Evolutionary conservation across 2,113 vertebrate genomes (phyloP).

Genomic region (Hippocampus abdominalis): DNA sequence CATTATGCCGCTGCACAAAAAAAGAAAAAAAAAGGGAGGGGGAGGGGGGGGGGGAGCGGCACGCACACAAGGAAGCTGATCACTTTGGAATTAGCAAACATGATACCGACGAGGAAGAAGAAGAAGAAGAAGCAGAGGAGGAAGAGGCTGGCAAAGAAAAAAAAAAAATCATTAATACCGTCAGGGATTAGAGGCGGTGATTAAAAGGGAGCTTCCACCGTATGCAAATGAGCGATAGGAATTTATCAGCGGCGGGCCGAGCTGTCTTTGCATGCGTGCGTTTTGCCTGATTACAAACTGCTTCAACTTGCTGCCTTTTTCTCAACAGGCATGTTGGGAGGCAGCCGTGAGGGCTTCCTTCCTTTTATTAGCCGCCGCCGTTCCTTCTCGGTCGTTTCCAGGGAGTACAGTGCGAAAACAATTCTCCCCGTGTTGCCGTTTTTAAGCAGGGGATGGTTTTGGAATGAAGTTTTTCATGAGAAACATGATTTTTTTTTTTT

Average conservation of each 20-base stretch:
- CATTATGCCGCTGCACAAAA: slow-evolving; percentile 99
- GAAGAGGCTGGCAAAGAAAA: slow-evolving; percentile 67
- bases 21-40: slow-evolving; percentile 50
- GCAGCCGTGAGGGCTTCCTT: slow-evolving; percentile 83
- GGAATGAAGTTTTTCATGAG: background rate
- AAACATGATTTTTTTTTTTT: no score
- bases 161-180: slow-evolving; percentile 98
- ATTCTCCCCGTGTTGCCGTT: slow-evolving; percentile 73
- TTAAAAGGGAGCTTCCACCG: slow-evolving; percentile 99
- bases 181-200: slow-evolving; percentile 99
- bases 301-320: slow-evolving; percentile 96
- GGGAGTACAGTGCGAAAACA: slow-evolving; percentile 76
- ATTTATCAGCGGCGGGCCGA: slow-evolving; percentile 99
- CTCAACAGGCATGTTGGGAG: slow-evolving; percentile 65
- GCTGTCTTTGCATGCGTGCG: slow-evolving; percentile 99
- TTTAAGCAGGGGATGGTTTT: background rate
- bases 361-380: slow-evolving; percentile 76
- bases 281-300: slow-evolving; percentile 99
- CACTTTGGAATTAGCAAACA: slow-evolving; percentile 99
- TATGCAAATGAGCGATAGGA: slow-evolving; percentile 99
- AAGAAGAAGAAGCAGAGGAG: slow-evolving; percentile 34
- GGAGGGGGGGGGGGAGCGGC: background rate
- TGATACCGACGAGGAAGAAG: slow-evolving; percentile 94
- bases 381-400: background rate
- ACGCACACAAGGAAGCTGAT: slow-evolving; percentile 98